Percentiles rank a stretch among this genome's conserved stretches.
Evolutionary conservation across 1,140 invertebrate genomes (phyloP).

Genomic region (Cydia pomonella): DNA sequence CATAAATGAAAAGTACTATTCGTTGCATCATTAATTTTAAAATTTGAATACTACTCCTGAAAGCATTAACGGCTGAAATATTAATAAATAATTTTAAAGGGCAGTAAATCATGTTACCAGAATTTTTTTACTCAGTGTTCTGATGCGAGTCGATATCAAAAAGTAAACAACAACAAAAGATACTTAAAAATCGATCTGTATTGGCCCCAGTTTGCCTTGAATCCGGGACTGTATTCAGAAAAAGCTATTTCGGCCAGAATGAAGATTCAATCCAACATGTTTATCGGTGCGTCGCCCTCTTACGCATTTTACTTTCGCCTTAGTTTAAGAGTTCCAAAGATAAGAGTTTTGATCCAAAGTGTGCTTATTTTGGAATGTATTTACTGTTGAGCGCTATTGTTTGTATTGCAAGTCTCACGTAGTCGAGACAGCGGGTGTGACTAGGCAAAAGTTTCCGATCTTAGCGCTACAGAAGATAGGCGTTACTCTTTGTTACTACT

Average conservation of each 20-base stretch:
- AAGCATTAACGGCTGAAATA: too few species aligned
- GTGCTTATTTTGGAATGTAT: not conserved
- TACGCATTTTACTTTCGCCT: not conserved
- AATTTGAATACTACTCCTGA: too few species aligned
- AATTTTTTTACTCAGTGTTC: not conserved
- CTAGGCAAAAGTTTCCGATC: conserved; percentile 22
- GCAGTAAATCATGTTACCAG: too few species aligned
- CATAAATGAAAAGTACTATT: too few species aligned
- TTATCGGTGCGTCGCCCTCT: not conserved
- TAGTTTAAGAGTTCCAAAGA: not conserved
- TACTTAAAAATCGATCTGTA: conserved; percentile 27
- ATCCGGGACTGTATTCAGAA: not conserved
- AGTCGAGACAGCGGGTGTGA: conserved; percentile 17
- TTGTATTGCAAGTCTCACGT: conserved; percentile 22
- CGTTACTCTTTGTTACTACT: conserved; percentile 12
- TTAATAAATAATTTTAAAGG: too few species aligned
- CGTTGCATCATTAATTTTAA: too few species aligned
- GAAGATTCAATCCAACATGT: not conserved
- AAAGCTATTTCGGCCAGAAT: not conserved
- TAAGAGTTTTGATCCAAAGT: not conserved
- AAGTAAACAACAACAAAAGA: conserved; percentile 23
- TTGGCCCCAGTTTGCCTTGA: not conserved
- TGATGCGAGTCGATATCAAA: not conserved
- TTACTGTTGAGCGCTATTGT: conserved; percentile 5
- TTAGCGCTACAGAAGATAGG: not conserved